Percentiles rank a stretch among this genome's conserved stretches.
These are phyloP conservation scores for Ictalurus punctatus DNA, from an alignment of 2,113 vertebrate genomes.

Conservation along the genomic window DNA sequence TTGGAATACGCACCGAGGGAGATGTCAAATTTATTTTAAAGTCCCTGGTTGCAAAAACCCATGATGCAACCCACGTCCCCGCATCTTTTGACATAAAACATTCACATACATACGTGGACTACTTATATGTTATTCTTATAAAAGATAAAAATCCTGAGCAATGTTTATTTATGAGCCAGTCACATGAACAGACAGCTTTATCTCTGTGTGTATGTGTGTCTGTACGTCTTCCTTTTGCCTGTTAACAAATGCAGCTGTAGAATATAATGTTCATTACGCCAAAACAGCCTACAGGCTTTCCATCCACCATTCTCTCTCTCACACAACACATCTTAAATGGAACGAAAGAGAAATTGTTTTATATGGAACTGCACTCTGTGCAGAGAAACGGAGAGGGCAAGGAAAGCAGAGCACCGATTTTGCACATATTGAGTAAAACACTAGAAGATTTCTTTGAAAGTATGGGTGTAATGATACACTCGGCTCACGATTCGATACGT, in stretches of 20 bases:
- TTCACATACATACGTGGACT: background rate
- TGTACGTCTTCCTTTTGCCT: constrained; percentile 28
- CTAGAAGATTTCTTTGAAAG: background rate
- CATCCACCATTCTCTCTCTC: background rate
- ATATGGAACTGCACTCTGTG: background rate
- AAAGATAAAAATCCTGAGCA: background rate
- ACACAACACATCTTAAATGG: background rate
- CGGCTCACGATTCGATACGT: too few species aligned
- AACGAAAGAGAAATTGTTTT: background rate
- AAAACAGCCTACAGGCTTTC: constrained; percentile 29
- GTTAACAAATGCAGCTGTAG: background rate
- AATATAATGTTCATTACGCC: constrained; percentile 25
- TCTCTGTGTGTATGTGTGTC: background rate
- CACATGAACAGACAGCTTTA: background rate
- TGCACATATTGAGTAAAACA: background rate
- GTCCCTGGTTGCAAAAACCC: background rate
- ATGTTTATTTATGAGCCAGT: background rate
- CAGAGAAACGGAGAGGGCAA: background rate
- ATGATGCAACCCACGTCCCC: background rate
- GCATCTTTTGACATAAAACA: background rate
- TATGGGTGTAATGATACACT: too few species aligned
- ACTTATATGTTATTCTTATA: background rate
- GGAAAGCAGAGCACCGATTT: background rate
- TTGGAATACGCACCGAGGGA: background rate
- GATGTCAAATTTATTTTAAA: background rate